These are phyloP conservation scores for Trogon melanurus DNA, from an alignment of 2,113 vertebrate species.

Conservation along the genomic window DNA sequence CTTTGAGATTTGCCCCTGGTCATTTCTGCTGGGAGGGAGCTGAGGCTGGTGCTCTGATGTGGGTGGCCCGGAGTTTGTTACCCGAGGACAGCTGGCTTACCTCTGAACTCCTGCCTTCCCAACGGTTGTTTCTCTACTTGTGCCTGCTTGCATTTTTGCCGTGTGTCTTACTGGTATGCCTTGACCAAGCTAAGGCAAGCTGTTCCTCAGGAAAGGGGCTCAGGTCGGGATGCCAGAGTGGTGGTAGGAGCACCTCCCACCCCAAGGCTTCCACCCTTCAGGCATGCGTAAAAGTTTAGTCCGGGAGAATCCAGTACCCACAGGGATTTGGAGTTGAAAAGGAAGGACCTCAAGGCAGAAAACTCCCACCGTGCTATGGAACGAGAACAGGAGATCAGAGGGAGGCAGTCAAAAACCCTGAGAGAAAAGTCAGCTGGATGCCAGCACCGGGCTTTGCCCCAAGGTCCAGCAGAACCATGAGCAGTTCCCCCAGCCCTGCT, in stretches of 20 bases:
- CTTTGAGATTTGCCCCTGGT: slow-evolving; percentile 62
- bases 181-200: slow-evolving; percentile 27
- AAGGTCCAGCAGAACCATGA: not conserved
- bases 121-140: slow-evolving; percentile 39
- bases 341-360: not conserved
- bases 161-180: not conserved
- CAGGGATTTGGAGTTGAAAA: not conserved
- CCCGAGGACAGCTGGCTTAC: slow-evolving; percentile 60
- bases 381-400: not conserved
- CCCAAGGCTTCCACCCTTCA: not conserved
- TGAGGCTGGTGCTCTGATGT: slow-evolving; percentile 61
- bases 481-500: not conserved
- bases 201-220: not conserved
- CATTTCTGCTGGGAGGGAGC: slow-evolving; percentile 58
- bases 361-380: not conserved
- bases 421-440: not conserved
- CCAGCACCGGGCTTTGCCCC: rapidly evolving
- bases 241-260: not conserved
- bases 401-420: not conserved
- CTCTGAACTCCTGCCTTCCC: slow-evolving; percentile 64
- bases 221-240: rapidly evolving
- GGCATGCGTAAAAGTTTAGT: not conserved
- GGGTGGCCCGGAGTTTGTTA: slow-evolving; percentile 67
- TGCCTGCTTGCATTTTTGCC: slow-evolving; percentile 46
- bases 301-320: not conserved